These are phyloP conservation scores for Acanthurus lineatus DNA, from an alignment of 2,797 vertebrate species.

Conservation along the genomic window DNA sequence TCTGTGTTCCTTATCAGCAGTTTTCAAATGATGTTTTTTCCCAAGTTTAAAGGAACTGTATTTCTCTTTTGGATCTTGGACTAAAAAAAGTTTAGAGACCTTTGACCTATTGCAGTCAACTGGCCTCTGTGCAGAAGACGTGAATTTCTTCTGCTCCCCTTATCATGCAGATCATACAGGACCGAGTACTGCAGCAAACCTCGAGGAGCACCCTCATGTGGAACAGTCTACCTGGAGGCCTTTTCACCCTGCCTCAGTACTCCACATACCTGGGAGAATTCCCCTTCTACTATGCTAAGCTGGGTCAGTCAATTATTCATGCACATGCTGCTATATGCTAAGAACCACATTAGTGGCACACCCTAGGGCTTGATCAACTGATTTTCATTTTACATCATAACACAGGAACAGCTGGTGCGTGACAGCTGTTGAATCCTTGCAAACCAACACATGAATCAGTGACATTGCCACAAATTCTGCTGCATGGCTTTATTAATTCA, in stretches of 20 bases:
- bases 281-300: slow-evolving; percentile 97
- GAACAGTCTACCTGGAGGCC: slow-evolving; percentile 98
- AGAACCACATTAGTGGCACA: slow-evolving; percentile 23
- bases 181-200: slow-evolving; percentile 95
- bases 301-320: slow-evolving; percentile 88
- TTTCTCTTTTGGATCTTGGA: too few relatives aligned
- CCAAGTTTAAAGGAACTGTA: too few relatives aligned
- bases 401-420: slow-evolving; percentile 48
- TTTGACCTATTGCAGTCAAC: not conserved
- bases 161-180: slow-evolving; percentile 94
- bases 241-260: slow-evolving; percentile 97
- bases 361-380: slow-evolving; percentile 13
- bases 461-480: slow-evolving; percentile 47
- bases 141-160: not conserved
- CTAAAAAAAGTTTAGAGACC: too few relatives aligned
- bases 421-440: slow-evolving; percentile 48
- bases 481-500: slow-evolving; percentile 62
- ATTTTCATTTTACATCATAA: slow-evolving; percentile 38
- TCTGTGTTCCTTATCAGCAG: too few relatives aligned
- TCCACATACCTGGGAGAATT: slow-evolving; percentile 97
- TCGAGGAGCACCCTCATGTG: slow-evolving; percentile 97
- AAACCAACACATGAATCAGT: slow-evolving; percentile 36
- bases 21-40: too few relatives aligned
- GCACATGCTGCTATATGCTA: slow-evolving; percentile 4
- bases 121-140: not conserved